Evolutionary conservation across 2,888 invertebrate species (phyloP).

Genomic region (Meteorus colon): DNA sequence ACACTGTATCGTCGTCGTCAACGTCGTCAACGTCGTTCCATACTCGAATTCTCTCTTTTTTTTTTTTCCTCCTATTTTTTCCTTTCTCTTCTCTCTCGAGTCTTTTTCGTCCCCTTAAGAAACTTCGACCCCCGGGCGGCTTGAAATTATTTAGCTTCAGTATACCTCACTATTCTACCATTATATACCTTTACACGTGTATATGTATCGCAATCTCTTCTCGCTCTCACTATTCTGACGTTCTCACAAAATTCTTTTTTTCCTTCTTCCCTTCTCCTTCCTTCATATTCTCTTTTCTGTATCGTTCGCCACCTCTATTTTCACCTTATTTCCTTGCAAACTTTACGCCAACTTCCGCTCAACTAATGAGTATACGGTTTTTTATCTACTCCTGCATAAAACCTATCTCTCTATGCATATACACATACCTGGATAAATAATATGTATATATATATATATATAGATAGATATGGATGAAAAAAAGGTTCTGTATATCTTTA

Average conservation of each 20-base stretch:
- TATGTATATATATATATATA: neutral
- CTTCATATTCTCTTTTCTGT: neutral
- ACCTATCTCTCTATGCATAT: neutral
- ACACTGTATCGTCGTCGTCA: conserved; percentile 5
- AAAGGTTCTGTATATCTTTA: neutral
- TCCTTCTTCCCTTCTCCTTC: conserved; percentile 29
- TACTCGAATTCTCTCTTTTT: conserved; percentile 12
- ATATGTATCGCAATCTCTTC: conserved; percentile 34
- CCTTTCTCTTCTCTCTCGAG: neutral
- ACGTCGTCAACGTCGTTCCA: neutral
- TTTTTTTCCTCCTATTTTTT: neutral
- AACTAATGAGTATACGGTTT: conserved; percentile 38
- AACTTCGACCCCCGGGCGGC: conserved; percentile 39
- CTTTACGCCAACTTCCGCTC: conserved; percentile 42
- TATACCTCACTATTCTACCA: conserved; percentile 36
- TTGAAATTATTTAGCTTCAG: conserved; percentile 52
- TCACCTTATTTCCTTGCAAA: conserved; percentile 42
- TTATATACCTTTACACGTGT: neutral
- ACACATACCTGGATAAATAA: neutral
- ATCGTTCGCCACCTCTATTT: conserved; percentile 26
- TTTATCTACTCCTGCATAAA: conserved; percentile 22
- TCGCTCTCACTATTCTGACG: conserved; percentile 20
- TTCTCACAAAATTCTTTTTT: conserved; percentile 1
- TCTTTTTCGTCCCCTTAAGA: conserved; percentile 32
- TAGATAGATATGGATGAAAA: too few relatives aligned